Conservation (phyloP, 2,113 vertebrate genomes). For the Bos indicus region DNA sequence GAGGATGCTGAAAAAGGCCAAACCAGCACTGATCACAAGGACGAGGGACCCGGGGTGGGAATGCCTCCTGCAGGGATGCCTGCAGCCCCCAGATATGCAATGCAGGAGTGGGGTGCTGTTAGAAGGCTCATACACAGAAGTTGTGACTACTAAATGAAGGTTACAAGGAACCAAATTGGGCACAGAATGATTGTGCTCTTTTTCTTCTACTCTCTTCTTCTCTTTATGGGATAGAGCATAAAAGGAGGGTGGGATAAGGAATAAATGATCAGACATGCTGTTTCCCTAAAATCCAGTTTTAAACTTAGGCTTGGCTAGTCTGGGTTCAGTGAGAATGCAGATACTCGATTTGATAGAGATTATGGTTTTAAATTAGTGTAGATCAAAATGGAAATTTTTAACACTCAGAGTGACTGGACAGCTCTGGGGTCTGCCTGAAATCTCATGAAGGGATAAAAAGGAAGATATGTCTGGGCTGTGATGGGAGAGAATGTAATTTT, state of each 20-base stretch:
- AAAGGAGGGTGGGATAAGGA: neutral
- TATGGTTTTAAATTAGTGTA: neutral
- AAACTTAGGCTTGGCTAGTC: neutral
- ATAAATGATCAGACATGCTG: neutral
- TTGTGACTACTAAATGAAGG: neutral
- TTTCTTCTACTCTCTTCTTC: neutral
- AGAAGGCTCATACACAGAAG: neutral
- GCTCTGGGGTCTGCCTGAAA: neutral
- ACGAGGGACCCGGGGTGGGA: fast-evolving
- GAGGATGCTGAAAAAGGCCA: neutral
- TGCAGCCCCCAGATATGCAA: fast-evolving
- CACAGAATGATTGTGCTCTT: neutral
- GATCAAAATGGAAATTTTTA: neutral
- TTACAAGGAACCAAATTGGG: neutral
- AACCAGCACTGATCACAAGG: neutral
- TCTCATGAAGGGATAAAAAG: neutral
- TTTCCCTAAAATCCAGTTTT: neutral
- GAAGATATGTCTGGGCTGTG: neutral
- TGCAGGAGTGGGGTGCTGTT: neutral
- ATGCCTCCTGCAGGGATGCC: neutral
- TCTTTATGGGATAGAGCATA: neutral
- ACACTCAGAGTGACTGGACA: neutral
- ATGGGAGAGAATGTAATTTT: neutral
- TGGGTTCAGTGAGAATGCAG: fast-evolving
- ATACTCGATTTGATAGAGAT: neutral